Conservation (phyloP, 2,888 invertebrate genomes). For the Hirtodrosophila histrioides region DNA sequence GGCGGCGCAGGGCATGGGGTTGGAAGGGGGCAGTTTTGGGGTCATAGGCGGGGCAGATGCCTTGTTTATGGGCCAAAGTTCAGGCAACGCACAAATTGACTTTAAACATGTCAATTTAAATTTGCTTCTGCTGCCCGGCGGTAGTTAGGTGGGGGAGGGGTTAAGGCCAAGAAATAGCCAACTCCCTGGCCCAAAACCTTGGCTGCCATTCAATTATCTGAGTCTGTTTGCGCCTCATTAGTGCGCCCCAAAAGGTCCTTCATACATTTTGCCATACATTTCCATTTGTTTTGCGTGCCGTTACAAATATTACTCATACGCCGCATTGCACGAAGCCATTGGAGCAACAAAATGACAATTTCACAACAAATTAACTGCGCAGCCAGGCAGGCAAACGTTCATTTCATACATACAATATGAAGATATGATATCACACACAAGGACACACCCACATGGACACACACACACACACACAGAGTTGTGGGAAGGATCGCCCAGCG, state of each 20-base stretch:
- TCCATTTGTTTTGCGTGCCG: constrained; percentile 33
- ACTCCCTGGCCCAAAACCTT: not conserved
- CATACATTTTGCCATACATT: constrained; percentile 31
- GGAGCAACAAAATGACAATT: constrained; percentile 77
- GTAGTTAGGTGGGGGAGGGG: not conserved
- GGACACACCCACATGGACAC: constrained; percentile 13
- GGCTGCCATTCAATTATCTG: constrained; percentile 15
- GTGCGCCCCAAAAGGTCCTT: constrained; percentile 47
- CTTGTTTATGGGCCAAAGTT: constrained; percentile 70
- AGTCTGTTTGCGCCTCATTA: constrained; percentile 64
- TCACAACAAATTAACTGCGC: constrained; percentile 77
- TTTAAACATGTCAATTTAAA: constrained; percentile 77
- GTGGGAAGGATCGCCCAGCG: not conserved
- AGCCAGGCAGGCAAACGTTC: constrained; percentile 63
- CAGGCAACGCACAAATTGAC: constrained; percentile 64
- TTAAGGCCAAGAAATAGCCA: not conserved
- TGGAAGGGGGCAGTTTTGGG: not conserved
- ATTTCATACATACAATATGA: constrained; percentile 42
- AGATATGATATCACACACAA: constrained; percentile 65
- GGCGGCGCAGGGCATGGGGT: no score
- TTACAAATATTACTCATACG: constrained; percentile 71
- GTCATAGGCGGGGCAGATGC: constrained; percentile 23
- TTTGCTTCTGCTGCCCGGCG: constrained; percentile 12
- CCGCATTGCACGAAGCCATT: constrained; percentile 73
- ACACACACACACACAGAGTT: constrained; percentile 2